A percentile compares a stretch with the other conserved stretches of the same genome.
phyloP scores from a whole-genome alignment of 2,113 vertebrate species.

The Brachypodius melanocephalos region DNA sequence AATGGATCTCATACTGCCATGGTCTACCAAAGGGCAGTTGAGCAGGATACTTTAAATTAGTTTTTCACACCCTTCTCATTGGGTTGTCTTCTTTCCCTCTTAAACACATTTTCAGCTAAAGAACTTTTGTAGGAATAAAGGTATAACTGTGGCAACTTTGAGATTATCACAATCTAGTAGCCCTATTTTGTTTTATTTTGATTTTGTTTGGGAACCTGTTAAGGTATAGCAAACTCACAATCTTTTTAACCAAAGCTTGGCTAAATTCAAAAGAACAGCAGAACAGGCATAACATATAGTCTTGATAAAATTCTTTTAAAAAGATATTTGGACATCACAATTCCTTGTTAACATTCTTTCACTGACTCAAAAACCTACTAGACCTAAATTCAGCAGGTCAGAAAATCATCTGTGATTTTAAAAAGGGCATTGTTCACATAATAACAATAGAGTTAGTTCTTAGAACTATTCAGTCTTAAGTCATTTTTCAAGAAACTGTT shows the following conservation, averaged over 20 bases:
- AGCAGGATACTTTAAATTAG: background rate
- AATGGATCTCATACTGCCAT: background rate
- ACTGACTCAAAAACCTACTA: background rate
- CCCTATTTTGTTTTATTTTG: background rate
- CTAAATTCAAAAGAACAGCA: background rate
- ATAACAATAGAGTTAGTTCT: background rate
- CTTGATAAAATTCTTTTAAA: background rate
- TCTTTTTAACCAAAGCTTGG: background rate
- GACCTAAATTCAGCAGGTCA: background rate
- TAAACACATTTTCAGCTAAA: background rate
- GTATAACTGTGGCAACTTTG: background rate
- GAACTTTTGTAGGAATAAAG: background rate
- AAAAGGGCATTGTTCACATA: background rate
- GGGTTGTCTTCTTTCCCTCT: background rate
- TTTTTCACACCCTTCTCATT: background rate
- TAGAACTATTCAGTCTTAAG: background rate
- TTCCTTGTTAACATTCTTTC: background rate
- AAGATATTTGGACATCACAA: background rate
- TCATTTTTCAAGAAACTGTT: background rate
- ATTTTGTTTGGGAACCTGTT: background rate
- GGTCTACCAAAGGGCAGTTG: background rate
- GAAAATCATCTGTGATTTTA: background rate
- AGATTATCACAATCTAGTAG: background rate
- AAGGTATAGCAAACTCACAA: background rate
- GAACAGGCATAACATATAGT: background rate